phyloP scores from a whole-genome alignment of 2,888 invertebrate species.

The Tinea pellionella region DNA sequence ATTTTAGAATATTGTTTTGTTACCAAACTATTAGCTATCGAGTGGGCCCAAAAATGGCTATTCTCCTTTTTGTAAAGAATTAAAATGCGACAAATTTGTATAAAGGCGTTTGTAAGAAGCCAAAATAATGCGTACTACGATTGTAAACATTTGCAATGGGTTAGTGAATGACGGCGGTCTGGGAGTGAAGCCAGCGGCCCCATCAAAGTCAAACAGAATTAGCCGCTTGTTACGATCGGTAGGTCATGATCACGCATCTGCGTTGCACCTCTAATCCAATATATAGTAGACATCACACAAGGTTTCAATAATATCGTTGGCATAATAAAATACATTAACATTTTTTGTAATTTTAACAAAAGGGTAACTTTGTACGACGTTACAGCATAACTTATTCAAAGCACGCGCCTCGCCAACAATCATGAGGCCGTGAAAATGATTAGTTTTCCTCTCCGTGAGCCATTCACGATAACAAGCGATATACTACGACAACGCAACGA shows the following conservation, averaged over 20 bases:
- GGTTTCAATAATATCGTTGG: not conserved
- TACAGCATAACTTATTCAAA: constrained; percentile 45
- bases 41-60: no score
- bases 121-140: constrained; percentile 2
- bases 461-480: constrained; percentile 24
- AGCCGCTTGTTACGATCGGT: constrained; percentile 36
- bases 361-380: constrained; percentile 18
- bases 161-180: constrained; percentile 31
- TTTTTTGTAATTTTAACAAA: not conserved
- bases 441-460: constrained; percentile 43
- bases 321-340: not conserved
- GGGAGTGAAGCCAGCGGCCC: constrained; percentile 35
- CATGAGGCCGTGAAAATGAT: constrained; percentile 44
- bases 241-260: constrained; percentile 45
- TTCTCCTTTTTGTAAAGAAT: no score
- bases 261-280: not conserved
- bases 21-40: no score
- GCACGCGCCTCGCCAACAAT: constrained; percentile 21
- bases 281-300: not conserved
- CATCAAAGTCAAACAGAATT: constrained; percentile 41
- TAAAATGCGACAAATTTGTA: no score
- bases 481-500: constrained; percentile 34
- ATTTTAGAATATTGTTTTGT: no score
- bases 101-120: not conserved
- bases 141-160: constrained; percentile 1